Base-by-base conservation (phyloP, 2,888 invertebrate species). In the Acheta domesticus region DNA sequence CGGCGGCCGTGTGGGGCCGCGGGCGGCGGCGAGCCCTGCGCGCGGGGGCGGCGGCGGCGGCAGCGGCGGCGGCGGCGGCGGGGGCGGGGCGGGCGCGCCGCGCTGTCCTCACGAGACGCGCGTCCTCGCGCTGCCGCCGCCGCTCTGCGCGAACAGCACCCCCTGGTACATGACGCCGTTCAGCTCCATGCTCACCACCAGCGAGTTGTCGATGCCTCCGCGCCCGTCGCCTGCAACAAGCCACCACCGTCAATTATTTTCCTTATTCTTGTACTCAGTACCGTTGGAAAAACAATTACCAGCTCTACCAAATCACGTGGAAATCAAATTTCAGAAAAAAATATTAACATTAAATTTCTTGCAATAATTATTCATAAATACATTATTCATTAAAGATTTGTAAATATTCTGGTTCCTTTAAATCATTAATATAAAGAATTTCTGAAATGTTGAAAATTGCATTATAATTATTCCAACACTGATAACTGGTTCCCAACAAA, bases 111-210 rank as follows among this genome's bases (percentile, higher is more conserved):
- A 62, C 62, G 62, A 62, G 16, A 62, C 62, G 16, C 62, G 62
- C 62, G 62, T 62, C 62, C 62, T 14, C 16, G 62, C 62, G 62
- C 62, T 62, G 62, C 62, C 62, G n/a, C 62, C 62, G 12, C 62
- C 62, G n/a, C 50, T 85, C 84, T 90, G 91, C 78, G 93, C 92
- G 87, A 96, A 96, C 12, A 99, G 90, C 12, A 98, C 94, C 23
- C 99, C 98, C 88, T 98, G 96, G 87, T 98, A 99, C 87, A 94
- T 94, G 79, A 96, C 92, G 76, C 98, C 98, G 86, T 99, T 98
- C 82, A 99, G 90, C 87, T 99, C 97, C 93, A 99, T 96, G 85
- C 96, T 96, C 50, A 99, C 97, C 74, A 95, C 93, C 82, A 99
- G 88, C 80, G 97, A 96, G 85, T 93, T 95, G 85, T 96, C 96